Conservation (phyloP, 2,888 invertebrate genomes). For the Glyphotaelius pellucidus region DNA sequence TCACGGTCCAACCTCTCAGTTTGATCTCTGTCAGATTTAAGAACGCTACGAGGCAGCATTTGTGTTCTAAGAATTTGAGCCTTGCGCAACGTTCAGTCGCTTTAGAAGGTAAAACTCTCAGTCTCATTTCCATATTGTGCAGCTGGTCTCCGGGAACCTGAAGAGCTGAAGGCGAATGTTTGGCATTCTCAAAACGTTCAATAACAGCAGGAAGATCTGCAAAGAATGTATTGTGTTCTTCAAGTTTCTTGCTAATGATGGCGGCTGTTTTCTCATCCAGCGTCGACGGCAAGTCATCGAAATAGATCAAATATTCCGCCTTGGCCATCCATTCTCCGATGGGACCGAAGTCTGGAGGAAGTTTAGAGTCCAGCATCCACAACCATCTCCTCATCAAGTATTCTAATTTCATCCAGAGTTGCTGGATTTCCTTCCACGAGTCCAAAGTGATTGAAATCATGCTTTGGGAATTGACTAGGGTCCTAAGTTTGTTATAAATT, state of each 20-base stretch:
- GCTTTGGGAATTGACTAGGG: slow-evolving; percentile 88
- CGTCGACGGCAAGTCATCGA: slow-evolving; percentile 88
- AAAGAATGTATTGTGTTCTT: slow-evolving; percentile 94
- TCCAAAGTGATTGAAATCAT: slow-evolving; percentile 89
- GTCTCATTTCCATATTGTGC: slow-evolving; percentile 87
- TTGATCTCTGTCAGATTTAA: slow-evolving; percentile 94
- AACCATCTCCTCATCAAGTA: slow-evolving; percentile 90
- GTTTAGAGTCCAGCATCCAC: slow-evolving; percentile 89
- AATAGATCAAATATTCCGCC: slow-evolving; percentile 89
- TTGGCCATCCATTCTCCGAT: slow-evolving; percentile 94
- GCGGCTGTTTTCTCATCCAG: slow-evolving; percentile 94
- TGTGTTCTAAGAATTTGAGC: slow-evolving; percentile 94
- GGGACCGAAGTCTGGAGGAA: slow-evolving; percentile 91
- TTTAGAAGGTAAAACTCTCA: slow-evolving; percentile 85
- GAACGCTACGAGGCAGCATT: slow-evolving; percentile 95
- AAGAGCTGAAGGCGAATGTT: slow-evolving; percentile 81
- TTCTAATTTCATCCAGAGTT: slow-evolving; percentile 89
- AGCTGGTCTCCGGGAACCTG: slow-evolving; percentile 89
- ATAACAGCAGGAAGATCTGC: slow-evolving; percentile 87
- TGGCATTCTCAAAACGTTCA: slow-evolving; percentile 87
- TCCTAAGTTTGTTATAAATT: slow-evolving; percentile 86
- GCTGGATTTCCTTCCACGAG: slow-evolving; percentile 90
- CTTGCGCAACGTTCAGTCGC: slow-evolving; percentile 90
- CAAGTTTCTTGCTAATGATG: slow-evolving; percentile 90
- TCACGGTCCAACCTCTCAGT: slow-evolving; percentile 91